phyloP scores from a whole-genome alignment of 1,140 invertebrate species.

The Trialeurodes vaporariorum region DNA sequence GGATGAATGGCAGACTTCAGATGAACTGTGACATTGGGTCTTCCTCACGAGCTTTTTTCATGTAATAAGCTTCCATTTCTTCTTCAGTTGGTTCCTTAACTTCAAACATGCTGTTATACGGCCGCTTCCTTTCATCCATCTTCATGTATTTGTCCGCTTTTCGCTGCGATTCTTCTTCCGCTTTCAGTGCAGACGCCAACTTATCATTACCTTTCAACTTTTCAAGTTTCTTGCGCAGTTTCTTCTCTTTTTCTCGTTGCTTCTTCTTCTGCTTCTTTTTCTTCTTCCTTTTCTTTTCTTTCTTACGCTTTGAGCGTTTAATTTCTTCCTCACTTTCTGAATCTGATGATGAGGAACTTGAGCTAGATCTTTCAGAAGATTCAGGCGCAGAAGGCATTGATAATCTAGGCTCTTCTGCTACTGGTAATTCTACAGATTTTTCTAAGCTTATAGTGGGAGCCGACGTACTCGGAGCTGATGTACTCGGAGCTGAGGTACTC shows the following conservation, averaged over 20 bases:
- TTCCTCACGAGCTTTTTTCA: slow-evolving; percentile 70
- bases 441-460: not conserved
- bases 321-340: slow-evolving; percentile 52
- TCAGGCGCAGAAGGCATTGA: not conserved
- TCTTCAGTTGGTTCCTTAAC: slow-evolving; percentile 74
- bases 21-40: slow-evolving; percentile 80
- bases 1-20: no score
- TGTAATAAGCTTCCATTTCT: slow-evolving; percentile 86
- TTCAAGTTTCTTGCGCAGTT: slow-evolving; percentile 34
- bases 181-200: slow-evolving; percentile 41
- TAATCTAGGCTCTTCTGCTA: not conserved
- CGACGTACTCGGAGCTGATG: slow-evolving; percentile 38
- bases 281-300: slow-evolving; percentile 40
- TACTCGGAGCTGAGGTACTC: slow-evolving; percentile 20
- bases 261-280: slow-evolving; percentile 35
- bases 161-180: slow-evolving; percentile 48
- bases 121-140: slow-evolving; percentile 77
- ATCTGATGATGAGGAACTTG: slow-evolving; percentile 18
- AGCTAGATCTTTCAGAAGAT: not conserved
- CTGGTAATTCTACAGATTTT: not conserved
- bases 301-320: slow-evolving; percentile 45
- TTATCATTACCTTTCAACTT: not conserved
- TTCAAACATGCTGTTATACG: slow-evolving; percentile 83
- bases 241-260: slow-evolving; percentile 33
- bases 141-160: slow-evolving; percentile 51